Base-by-base conservation (phyloP, 2,888 invertebrate genomes). In the Melieria picta region DNA sequence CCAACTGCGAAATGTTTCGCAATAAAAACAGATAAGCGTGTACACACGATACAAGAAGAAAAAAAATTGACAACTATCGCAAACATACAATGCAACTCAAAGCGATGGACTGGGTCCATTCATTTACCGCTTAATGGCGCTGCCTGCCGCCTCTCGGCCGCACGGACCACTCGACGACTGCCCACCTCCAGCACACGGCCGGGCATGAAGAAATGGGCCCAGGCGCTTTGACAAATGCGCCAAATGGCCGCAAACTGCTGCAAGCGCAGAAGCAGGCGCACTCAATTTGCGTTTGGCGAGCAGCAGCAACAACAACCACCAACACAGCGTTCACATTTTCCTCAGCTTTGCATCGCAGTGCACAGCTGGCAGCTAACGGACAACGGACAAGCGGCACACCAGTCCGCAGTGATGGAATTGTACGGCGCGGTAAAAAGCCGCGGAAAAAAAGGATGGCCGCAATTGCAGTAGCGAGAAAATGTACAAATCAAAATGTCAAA, bases 401-500 rank as follows among this genome's bases (percentile, higher is more conserved):
- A 30, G 50, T 30, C 30, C 30, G 10, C 52, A 63, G 5, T 63
- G 63, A 65, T 56, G 55, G 65, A 56, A 56, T 65, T 65, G 5
- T 56, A 56, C 11, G 4, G 11, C 66, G 16, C 16, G 1, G 16
- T 16, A 16, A 45, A 55, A 43, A 48, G 45, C 9, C 42, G 45
- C 47, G 30, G 42, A n/a, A 5, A 48, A 48, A 58, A 43, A 58
- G 56, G 6, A 57, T 52, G 13, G 7, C 52, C 6, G 13, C 52
- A 52, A 13, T n/a, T n/a, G 13, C 65, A 45, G 69, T 69, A 65
- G 65, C 69, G 69, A 60, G 65, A 65, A 62, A 66, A 65, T 69
- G 66, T 72, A 65, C 71, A 74, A 74, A 71, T 65, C 65, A 74
- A 71, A 74, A 71, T 74, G 73, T 74, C 71, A 74, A 74, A 74